Percentiles rank a stretch among this genome's conserved stretches.
phyloP scores from a whole-genome alignment of 2,888 invertebrate species.

The Lasioglossum figueresi region DNA sequence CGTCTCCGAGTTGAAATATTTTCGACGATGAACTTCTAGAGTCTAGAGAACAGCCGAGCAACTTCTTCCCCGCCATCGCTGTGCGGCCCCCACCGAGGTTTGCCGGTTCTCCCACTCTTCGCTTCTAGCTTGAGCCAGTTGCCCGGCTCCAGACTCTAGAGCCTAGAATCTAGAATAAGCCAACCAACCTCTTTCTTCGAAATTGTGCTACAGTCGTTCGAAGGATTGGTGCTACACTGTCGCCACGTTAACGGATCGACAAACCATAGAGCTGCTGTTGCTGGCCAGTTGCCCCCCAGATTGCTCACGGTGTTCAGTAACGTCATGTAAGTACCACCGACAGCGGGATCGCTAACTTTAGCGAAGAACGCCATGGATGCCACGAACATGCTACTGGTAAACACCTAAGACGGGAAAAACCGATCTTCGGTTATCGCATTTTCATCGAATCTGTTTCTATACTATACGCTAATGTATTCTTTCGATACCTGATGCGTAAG shows the following conservation, averaged over 20 bases:
- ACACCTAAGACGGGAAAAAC: slow-evolving; percentile 87
- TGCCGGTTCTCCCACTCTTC: no score
- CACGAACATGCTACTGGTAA: slow-evolving; percentile 98
- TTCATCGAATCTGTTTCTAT: background rate
- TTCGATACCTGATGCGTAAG: slow-evolving; percentile 93
- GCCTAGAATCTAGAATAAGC: background rate
- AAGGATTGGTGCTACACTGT: slow-evolving; percentile 86
- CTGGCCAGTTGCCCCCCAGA: slow-evolving; percentile 99
- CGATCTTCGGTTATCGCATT: background rate
- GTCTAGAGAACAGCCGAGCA: background rate
- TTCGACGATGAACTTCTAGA: background rate
- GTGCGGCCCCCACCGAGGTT: no score
- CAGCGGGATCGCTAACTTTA: slow-evolving; percentile 96
- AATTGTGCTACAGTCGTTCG: slow-evolving; percentile 87
- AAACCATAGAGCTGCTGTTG: slow-evolving; percentile 94
- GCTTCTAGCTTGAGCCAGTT: no score
- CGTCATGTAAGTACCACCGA: slow-evolving; percentile 99
- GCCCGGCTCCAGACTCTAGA: background rate
- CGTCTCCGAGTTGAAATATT: background rate
- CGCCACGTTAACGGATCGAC: slow-evolving; percentile 95
- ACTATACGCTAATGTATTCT: background rate
- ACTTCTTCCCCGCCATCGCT: no score
- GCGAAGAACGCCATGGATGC: slow-evolving; percentile 99
- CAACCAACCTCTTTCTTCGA: slow-evolving; percentile 88
- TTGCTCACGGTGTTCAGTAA: slow-evolving; percentile 97